A percentile compares a stretch with the other conserved stretches of the same genome.
Conservation (phyloP, 2,113 vertebrate genomes). For the Pycnonotus jocosus region DNA sequence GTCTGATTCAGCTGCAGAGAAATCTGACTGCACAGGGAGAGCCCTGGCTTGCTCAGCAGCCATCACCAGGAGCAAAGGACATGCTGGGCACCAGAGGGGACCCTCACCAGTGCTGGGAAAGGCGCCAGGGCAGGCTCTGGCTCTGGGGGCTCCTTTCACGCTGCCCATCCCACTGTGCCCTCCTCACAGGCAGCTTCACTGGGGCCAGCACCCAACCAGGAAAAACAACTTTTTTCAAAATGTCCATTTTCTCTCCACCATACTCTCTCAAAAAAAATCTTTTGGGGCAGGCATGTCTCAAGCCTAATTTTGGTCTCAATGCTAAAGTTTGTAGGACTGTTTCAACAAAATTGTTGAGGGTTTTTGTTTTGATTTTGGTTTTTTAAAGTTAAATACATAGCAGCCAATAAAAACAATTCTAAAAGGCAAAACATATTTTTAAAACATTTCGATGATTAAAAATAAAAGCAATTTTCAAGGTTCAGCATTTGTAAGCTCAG, state of each 20-base stretch:
- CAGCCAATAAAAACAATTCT: neutral
- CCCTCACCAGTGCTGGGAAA: accelerated
- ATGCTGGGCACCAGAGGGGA: neutral
- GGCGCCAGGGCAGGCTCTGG: neutral
- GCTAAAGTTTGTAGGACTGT: neutral
- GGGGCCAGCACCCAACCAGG: neutral
- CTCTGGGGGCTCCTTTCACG: accelerated
- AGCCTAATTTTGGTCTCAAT: neutral
- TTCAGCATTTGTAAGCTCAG: neutral
- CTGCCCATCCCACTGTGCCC: neutral
- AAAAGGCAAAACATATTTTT: neutral
- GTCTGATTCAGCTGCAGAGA: neutral
- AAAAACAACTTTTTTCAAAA: neutral
- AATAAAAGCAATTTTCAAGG: neutral
- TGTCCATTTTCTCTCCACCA: neutral
- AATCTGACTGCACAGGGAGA: neutral
- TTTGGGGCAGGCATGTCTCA: neutral
- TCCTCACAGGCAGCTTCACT: accelerated
- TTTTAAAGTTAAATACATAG: neutral
- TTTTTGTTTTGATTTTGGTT: neutral
- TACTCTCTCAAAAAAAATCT: neutral
- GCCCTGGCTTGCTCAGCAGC: neutral
- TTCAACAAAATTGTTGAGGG: neutral
- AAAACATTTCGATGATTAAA: neutral
- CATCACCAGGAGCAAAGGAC: neutral